Percentiles rank a stretch among this genome's conserved stretches.
Conservation (phyloP, 2,797 vertebrate species). For the Gallinago solitaria region DNA sequence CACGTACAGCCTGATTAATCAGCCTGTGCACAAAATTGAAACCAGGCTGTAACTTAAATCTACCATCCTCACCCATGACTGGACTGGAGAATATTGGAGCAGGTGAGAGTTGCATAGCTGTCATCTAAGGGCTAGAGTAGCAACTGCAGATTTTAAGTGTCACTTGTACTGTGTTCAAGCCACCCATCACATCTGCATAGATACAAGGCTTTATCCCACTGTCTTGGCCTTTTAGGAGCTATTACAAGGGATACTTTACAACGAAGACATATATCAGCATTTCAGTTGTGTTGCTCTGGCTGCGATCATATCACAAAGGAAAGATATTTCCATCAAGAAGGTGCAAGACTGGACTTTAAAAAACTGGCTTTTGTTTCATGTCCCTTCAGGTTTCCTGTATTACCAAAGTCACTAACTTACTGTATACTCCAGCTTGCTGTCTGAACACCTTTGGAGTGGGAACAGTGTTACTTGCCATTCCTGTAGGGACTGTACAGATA, state of each 20-base stretch:
- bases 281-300: not conserved
- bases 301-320: not conserved
- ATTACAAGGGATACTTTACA: fast-evolving
- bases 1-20: not conserved
- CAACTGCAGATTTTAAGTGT: not conserved
- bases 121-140: not conserved
- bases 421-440: not conserved
- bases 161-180: not conserved
- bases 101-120: not conserved
- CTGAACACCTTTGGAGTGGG: not conserved
- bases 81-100: not conserved
- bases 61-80: not conserved
- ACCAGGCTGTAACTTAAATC: not conserved
- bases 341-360: not conserved
- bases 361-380: not conserved
- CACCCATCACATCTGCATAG: not conserved
- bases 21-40: not conserved
- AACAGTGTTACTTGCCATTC: not conserved
- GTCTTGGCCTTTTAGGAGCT: not conserved
- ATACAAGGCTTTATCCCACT: not conserved
- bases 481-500: not conserved
- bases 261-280: not conserved
- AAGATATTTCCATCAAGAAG: not conserved
- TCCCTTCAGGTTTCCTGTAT: not conserved
- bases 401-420: not conserved